Evolutionary conservation across 1,140 invertebrate species (phyloP).

Genomic region (Ectropis grisescens): DNA sequence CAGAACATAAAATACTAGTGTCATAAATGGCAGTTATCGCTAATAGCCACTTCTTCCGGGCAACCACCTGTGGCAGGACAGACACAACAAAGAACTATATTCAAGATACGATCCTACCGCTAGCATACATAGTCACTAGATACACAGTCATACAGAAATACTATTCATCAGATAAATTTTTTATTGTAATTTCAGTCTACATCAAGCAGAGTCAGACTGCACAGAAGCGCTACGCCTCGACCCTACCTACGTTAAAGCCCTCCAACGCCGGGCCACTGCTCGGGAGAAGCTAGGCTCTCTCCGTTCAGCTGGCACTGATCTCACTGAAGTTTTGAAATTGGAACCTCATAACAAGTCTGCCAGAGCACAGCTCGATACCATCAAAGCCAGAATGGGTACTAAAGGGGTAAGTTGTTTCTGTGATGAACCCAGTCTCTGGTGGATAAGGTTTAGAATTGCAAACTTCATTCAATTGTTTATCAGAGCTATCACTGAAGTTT

Average conservation of each 20-base stretch:
- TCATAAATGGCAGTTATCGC: too few relatives aligned
- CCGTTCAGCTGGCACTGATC: slow-evolving; percentile 76
- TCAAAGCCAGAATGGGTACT: slow-evolving; percentile 71
- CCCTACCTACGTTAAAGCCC: slow-evolving; percentile 83
- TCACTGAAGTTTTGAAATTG: slow-evolving; percentile 75
- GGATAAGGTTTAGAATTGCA: too few relatives aligned
- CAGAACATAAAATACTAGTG: too few relatives aligned
- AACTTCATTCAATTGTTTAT: too few relatives aligned
- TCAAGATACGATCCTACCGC: too few relatives aligned
- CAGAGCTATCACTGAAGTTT: slow-evolving; percentile 75
- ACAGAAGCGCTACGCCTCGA: slow-evolving; percentile 79
- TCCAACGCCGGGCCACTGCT: slow-evolving; percentile 80
- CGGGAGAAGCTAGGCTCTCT: slow-evolving; percentile 69
- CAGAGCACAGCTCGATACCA: slow-evolving; percentile 69
- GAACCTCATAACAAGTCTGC: slow-evolving; percentile 81
- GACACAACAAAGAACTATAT: too few relatives aligned
- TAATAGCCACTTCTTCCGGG: too few relatives aligned
- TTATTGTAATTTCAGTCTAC: slow-evolving; percentile 78
- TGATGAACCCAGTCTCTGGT: too few relatives aligned
- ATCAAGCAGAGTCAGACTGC: slow-evolving; percentile 83
- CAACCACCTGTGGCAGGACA: too few relatives aligned
- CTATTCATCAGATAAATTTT: too few relatives aligned
- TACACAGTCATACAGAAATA: too few relatives aligned
- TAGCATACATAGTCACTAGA: too few relatives aligned
- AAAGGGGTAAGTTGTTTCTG: slow-evolving; percentile 64